A percentile compares a stretch with the other conserved stretches of the same genome.
These are phyloP conservation scores for Potamarius usumacintae DNA, from an alignment of 2,113 vertebrate genomes.

Conservation along the genomic window DNA sequence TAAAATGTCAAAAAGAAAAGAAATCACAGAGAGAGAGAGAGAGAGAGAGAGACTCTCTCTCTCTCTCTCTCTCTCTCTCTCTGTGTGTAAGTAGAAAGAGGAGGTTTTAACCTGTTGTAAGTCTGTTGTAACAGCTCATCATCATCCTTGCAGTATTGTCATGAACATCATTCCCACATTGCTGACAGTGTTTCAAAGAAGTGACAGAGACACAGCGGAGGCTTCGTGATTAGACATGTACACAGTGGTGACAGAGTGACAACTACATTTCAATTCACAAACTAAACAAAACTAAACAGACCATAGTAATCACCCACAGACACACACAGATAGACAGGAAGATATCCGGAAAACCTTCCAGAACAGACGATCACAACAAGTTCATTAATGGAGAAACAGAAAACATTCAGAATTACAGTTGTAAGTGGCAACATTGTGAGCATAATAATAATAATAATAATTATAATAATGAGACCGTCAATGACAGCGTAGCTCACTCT, in stretches of 20 bases:
- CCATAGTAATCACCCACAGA: neutral
- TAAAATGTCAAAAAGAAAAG: neutral
- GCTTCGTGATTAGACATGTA: neutral
- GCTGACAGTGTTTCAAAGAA: neutral
- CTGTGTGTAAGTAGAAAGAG: neutral
- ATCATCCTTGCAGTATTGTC: neutral
- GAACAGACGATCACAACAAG: neutral
- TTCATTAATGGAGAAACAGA: neutral
- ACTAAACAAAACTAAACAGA: neutral
- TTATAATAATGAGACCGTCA: too few species aligned
- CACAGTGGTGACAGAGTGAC: neutral
- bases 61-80: too few species aligned
- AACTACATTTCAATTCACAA: neutral
- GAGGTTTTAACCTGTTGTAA: neutral
- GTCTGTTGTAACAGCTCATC: neutral
- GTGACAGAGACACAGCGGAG: neutral
- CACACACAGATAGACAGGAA: neutral
- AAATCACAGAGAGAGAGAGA: neutral
- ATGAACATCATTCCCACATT: neutral
- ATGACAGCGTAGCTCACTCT: too few species aligned
- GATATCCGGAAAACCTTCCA: neutral
- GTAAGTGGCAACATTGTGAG: neutral
- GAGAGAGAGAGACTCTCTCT: neutral
- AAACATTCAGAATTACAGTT: neutral
- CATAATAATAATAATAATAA: too few species aligned